Percentiles rank a stretch among this genome's conserved stretches.
Evolutionary conservation across 2,797 vertebrate species (phyloP).

Genomic region (Silurus aristotelis): DNA sequence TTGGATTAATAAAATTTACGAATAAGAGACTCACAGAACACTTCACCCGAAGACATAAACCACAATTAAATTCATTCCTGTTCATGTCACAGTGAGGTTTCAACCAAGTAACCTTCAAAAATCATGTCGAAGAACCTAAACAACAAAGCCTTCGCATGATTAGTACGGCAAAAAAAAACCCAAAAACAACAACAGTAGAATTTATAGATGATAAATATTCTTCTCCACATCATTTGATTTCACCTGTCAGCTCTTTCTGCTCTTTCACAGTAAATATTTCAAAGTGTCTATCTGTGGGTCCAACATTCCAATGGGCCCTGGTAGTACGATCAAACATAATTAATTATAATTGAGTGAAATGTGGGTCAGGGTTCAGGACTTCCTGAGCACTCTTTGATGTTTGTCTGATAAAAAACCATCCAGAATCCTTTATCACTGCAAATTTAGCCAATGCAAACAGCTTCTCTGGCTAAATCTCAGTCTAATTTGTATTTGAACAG

Average conservation of each 20-base stretch:
- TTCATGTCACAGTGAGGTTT: background rate
- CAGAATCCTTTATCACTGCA: background rate
- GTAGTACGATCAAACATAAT: background rate
- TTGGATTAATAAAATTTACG: background rate
- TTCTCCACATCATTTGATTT: background rate
- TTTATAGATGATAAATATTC: background rate
- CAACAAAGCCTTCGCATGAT: background rate
- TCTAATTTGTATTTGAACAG: background rate
- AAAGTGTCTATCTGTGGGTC: background rate
- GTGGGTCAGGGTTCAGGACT: background rate
- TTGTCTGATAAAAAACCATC: background rate
- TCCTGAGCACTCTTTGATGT: background rate
- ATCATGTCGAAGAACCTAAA: background rate
- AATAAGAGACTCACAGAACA: conserved; percentile 2
- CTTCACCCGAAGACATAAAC: background rate
- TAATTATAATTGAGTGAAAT: background rate
- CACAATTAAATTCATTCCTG: background rate
- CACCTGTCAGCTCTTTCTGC: no score
- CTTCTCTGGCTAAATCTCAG: background rate
- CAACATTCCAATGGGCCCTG: background rate
- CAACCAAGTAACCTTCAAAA: background rate
- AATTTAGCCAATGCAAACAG: conserved; percentile 13
- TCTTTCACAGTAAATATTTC: background rate
- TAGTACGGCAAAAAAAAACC: background rate
- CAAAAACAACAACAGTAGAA: background rate